Evolutionary conservation across 2,888 invertebrate species (phyloP), one percentile per base, ranked within the genome.

Genomic region (Neoascia interrupta): DNA sequence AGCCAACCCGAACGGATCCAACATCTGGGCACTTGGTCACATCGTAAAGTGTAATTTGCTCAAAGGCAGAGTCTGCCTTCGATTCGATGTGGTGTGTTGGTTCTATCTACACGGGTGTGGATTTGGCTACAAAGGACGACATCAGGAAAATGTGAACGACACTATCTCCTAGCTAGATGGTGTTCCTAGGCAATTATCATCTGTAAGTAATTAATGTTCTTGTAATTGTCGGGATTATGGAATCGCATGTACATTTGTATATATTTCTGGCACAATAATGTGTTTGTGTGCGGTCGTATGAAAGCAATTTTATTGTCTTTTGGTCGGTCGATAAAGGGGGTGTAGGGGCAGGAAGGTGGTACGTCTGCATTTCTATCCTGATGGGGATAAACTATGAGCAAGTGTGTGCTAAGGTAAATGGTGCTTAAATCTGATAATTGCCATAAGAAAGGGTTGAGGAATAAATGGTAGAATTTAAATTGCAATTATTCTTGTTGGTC

Each of bases 171-270:
- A n/a, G n/a, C n/a, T n/a, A n/a, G n/a, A n/a, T 19, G 64, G 64
- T 58, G 64, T 53, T 70, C 36, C 54, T 51, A 51, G 66, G 73
- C 79, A 79, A 79, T 79, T 79, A 79, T 79, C 73, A 73, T 79
- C 73, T 68, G 79, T 73, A 63, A 73, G 79, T 73, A 79, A 79
- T 79, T 79, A 79, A 79, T 79, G 79, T 68, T 68, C 61, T 73
- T 79, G 79, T 79, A 79, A 79, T 79, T 79, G 79, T 58, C 54
- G 61, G 79, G 79, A 79, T 79, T 79, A 79, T 79, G 64, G 64
- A 60, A 66, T 64, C 34, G 58, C 70, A 41, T 51, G 39, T 49
- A n/a, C n/a, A n/a, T n/a, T n/a, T n/a, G n/a, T n/a, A n/a, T n/a
- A n/a, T n/a, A n/a, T n/a, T n/a, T n/a, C 8, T 6, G 53, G 37